phyloP scores from a whole-genome alignment of 2,797 vertebrate species.

The Potorous gilbertii region DNA sequence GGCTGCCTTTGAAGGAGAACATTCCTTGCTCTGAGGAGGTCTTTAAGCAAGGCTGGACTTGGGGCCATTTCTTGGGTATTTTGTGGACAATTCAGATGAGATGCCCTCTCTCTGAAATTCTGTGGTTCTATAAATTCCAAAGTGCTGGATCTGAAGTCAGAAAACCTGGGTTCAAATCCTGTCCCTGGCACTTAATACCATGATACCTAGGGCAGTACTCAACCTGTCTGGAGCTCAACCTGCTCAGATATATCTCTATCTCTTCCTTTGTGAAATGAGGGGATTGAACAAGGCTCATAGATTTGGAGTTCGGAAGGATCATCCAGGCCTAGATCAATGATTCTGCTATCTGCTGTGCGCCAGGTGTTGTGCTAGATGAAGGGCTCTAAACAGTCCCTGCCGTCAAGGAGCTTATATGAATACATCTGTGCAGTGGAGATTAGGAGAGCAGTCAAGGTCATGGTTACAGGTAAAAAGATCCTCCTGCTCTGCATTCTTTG shows the following conservation, averaged over 20 bases:
- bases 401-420: neutral
- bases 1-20: neutral
- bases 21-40: neutral
- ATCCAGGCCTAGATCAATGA: neutral
- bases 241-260: neutral
- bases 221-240: neutral
- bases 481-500: conserved; percentile 36
- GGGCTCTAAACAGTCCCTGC: neutral
- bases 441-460: conserved; percentile 13
- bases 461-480: neutral
- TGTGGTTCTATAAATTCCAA: neutral
- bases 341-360: neutral
- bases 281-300: conserved; percentile 9
- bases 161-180: neutral
- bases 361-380: neutral
- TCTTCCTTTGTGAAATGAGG: conserved; percentile 7
- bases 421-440: neutral
- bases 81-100: neutral
- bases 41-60: neutral
- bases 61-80: neutral
- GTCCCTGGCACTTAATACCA: neutral
- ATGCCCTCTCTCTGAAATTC: neutral
- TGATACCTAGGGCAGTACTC: neutral
- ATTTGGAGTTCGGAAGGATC: neutral
- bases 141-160: neutral